Percentiles rank a stretch among this genome's conserved stretches.
Conservation (phyloP, 2,797 vertebrate genomes). For the Macropus fuliginosus region DNA sequence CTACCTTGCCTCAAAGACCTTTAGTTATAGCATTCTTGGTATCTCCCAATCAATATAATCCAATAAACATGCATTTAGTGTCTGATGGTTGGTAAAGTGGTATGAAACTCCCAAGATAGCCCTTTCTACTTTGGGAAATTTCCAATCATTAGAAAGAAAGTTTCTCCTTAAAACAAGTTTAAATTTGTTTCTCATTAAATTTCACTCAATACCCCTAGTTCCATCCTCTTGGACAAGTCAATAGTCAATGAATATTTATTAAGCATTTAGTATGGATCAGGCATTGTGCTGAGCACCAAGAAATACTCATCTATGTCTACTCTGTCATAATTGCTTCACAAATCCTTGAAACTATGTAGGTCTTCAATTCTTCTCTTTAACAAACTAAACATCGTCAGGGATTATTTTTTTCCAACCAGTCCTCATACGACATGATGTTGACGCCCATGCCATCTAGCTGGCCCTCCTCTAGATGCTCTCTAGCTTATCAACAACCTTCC, state of each 20-base stretch:
- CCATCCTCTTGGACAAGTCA: neutral
- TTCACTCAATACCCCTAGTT: neutral
- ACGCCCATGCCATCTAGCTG: neutral
- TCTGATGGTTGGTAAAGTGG: neutral
- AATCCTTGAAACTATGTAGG: no score
- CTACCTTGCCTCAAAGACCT: neutral
- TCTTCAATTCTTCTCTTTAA: neutral
- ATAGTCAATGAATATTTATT: neutral
- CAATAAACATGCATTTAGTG: neutral
- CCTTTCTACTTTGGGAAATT: neutral
- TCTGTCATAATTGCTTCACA: neutral
- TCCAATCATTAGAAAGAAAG: neutral
- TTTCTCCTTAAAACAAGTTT: neutral
- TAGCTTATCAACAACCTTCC: neutral
- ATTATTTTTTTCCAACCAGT: neutral
- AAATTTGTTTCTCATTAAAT: neutral
- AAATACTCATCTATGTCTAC: neutral
- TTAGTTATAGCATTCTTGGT: neutral
- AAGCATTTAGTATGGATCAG: neutral
- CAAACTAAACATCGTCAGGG: neutral
- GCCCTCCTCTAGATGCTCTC: neutral
- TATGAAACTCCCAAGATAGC: neutral
- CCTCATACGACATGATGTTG: neutral
- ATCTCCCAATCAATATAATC: neutral
- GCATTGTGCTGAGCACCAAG: neutral